These are phyloP conservation scores for Scartelaos histophorus DNA, from an alignment of 2,113 vertebrate genomes.

Conservation along the genomic window DNA sequence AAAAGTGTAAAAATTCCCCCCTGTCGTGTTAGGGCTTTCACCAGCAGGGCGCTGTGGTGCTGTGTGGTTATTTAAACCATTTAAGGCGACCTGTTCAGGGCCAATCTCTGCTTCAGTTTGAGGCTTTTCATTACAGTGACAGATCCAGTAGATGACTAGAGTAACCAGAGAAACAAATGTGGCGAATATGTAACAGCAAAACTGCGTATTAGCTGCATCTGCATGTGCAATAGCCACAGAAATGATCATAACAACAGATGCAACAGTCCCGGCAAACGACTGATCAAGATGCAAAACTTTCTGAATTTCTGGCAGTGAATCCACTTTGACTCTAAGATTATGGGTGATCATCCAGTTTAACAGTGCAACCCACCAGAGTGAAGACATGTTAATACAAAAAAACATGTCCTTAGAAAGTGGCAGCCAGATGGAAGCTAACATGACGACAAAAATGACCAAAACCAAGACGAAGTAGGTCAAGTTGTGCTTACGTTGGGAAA, in stretches of 20 bases:
- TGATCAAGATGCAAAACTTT: not conserved
- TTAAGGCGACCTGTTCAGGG: not conserved
- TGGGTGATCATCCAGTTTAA: not conserved
- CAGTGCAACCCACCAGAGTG: not conserved
- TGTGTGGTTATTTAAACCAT: not conserved
- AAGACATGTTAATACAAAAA: not conserved
- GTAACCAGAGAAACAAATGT: not conserved
- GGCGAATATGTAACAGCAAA: not conserved
- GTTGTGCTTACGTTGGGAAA: not conserved
- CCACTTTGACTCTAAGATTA: not conserved
- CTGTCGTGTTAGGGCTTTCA: not conserved
- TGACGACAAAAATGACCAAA: not conserved
- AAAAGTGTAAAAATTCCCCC: not conserved
- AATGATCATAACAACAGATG: not conserved
- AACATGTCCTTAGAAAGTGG: not conserved
- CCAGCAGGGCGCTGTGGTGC: not conserved
- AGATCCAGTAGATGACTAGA: not conserved
- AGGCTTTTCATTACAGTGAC: not conserved
- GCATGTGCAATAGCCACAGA: not conserved
- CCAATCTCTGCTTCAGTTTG: not conserved
- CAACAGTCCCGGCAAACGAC: not conserved
- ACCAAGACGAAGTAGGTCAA: not conserved
- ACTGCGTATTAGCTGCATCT: not conserved
- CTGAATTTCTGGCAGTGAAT: not conserved
- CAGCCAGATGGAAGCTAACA: not conserved